Base-by-base conservation (phyloP, 1,140 invertebrate genomes). In the Kradibia gibbosae region DNA sequence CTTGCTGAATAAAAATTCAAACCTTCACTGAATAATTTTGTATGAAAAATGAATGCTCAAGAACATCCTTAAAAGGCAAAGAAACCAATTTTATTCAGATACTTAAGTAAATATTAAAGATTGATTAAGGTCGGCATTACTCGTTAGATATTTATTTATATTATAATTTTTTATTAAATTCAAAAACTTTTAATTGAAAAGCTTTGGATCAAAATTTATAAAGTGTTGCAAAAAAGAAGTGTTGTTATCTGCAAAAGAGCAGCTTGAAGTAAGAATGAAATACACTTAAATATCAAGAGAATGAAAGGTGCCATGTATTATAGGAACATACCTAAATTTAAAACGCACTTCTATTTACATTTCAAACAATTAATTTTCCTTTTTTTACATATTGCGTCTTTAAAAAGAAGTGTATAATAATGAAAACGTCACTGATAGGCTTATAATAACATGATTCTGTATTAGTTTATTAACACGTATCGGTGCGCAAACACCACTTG, bases 401-500 rank as follows among this genome's bases (percentile, higher is more conserved):
- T 1, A 28, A 60, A 60, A 28, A 31, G 7, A 60, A 11, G 13
- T 28, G 55, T 31, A 28, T 28, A 31, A 7, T 10, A 60, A 28
- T 8, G n/a, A 60, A 57, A 60, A 28, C 55, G 55, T 10, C 17
- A 28, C 25, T 31, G 8, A 28, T 8, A 5, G 53, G 8, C 25
- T 1, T 11, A 60, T 11, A 28, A 60, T 11, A 1, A 11, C 8
- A 1, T 2, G 55, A 60, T 60, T 60, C 55, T 13, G 55, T 28
- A 31, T 60, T 20, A 3, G 10, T 28, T 60, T 60, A 60, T 60
- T 36, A 10, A n/a, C 62, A 7, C 70, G 70, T 48, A 72, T 53
- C 72, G 72, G n/a, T 11, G 15, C 17, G 50, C 48, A 74, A 74
- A 74, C 72, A 74, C 20, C 72, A 74, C 72, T 74, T 74, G 72